Percentiles rank a stretch among this genome's conserved stretches.
Evolutionary conservation across 2,113 vertebrate species (phyloP).

Genomic region (Litocranius walleri): DNA sequence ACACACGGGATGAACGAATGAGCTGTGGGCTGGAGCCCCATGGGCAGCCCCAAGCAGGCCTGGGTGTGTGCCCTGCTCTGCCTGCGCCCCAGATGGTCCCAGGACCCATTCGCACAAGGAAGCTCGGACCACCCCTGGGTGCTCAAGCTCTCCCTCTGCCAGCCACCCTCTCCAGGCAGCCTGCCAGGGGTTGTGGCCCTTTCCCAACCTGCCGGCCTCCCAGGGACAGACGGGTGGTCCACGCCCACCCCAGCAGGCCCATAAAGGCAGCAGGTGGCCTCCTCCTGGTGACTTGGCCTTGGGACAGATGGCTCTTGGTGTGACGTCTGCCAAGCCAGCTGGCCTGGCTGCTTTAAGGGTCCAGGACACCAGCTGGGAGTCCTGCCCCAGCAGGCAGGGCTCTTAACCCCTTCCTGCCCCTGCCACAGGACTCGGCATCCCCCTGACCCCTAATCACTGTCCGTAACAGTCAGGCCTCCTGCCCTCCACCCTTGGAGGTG

Average conservation of each 20-base stretch:
- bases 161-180: background rate
- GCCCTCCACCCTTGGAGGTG: background rate
- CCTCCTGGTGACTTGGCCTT: slow-evolving; percentile 58
- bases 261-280: background rate
- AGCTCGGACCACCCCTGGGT: background rate
- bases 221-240: background rate
- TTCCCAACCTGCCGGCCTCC: background rate
- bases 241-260: background rate
- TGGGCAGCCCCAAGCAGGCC: background rate
- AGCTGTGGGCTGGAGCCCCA: background rate
- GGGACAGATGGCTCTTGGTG: slow-evolving; percentile 59
- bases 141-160: background rate
- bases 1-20: background rate
- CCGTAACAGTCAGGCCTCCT: background rate
- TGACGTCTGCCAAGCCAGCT: slow-evolving; percentile 60
- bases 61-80: accelerated
- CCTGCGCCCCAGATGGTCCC: background rate
- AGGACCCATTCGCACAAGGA: background rate
- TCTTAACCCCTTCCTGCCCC: slow-evolving; percentile 60
- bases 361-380: slow-evolving; percentile 53
- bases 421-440: accelerated
- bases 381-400: background rate
- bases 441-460: background rate
- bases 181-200: background rate
- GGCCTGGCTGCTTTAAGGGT: slow-evolving; percentile 37